Conservation (phyloP, 2,888 invertebrate genomes). For the Mimumesa dahlbomi region DNA sequence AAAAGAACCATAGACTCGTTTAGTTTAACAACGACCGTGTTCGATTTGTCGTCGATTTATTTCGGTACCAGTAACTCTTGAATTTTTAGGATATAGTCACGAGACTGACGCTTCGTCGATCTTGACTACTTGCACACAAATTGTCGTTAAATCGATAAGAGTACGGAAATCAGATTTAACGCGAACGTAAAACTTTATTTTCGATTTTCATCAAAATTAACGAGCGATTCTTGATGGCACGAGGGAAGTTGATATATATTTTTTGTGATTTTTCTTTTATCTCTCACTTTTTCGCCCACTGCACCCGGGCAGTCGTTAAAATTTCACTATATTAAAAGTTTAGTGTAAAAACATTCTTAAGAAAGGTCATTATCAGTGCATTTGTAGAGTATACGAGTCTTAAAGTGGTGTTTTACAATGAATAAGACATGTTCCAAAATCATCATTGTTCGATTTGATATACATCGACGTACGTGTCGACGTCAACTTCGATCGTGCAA, state of each 20-base stretch:
- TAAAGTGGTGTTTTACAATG: slow-evolving; percentile 40
- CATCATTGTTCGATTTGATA: slow-evolving; percentile 19
- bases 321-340: slow-evolving; percentile 56
- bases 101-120: slow-evolving; percentile 57
- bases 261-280: slow-evolving; percentile 4
- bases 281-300: not conserved
- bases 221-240: slow-evolving; percentile 48
- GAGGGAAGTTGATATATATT: slow-evolving; percentile 53
- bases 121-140: slow-evolving; percentile 49
- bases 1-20: slow-evolving; percentile 1
- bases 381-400: slow-evolving; percentile 45
- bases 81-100: slow-evolving; percentile 61
- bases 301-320: slow-evolving; percentile 25
- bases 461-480: slow-evolving; percentile 29
- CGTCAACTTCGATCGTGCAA: slow-evolving; percentile 62
- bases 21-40: slow-evolving; percentile 47
- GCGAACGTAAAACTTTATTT: slow-evolving; percentile 9
- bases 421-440: slow-evolving; percentile 28
- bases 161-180: slow-evolving; percentile 30
- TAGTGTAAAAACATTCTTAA: slow-evolving; percentile 60
- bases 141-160: slow-evolving; percentile 47
- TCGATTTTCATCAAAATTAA: slow-evolving; percentile 39
- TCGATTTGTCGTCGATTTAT: slow-evolving; percentile 58
- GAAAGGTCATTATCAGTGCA: slow-evolving; percentile 53
- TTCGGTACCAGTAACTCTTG: slow-evolving; percentile 60